Base-by-base conservation (phyloP, 2,888 invertebrate genomes). In the Dastarcus helophoroides region DNA sequence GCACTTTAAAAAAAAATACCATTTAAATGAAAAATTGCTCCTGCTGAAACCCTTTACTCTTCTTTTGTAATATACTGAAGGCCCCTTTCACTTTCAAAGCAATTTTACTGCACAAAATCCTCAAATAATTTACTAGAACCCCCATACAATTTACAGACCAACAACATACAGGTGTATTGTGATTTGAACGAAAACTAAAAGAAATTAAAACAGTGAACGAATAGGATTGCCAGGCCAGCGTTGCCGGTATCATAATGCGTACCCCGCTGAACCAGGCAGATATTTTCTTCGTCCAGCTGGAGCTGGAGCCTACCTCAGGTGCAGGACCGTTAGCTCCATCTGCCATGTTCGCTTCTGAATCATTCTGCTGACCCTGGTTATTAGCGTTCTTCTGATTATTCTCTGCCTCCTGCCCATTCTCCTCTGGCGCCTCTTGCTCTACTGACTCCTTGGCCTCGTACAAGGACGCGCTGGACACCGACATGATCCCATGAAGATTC, bases 401-500 rank as follows among this genome's bases (percentile, higher is more conserved):
- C 37, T 29, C 49, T 49, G 42, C 65, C 64, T 46, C 44, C 22
- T 43, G 38, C 30, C 38, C 37, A 19, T 50, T 43, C 17, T 54
- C 47, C 16, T 41, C 43, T 14, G 44, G 46, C 1, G 40, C 37
- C 7, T 39, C 37, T 14, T 50, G 54, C 8, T 48, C 48, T 13
- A 57, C 55, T 10, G 44, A 33, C 37, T 69, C 75, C 50, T 77
- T 79, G 52, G 81, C 82, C 52, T 86, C 84, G 22, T 81, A 73
- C 32, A 90, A 65, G 0, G 84, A 78, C 3, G 97, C 97, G 31
- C 83, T 83, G 7, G 82, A 77, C 13, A 97, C 77, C 7, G 77
- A 74, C 53, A 98, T 79, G 37, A 95, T 79, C 29, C 98, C 97
- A 59, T 98, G 84, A 28, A 85, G 71, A 66, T 95, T 94, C 31